phyloP scores from a whole-genome alignment of 2,797 vertebrate genomes.

The Enteromius trimaculatus region DNA sequence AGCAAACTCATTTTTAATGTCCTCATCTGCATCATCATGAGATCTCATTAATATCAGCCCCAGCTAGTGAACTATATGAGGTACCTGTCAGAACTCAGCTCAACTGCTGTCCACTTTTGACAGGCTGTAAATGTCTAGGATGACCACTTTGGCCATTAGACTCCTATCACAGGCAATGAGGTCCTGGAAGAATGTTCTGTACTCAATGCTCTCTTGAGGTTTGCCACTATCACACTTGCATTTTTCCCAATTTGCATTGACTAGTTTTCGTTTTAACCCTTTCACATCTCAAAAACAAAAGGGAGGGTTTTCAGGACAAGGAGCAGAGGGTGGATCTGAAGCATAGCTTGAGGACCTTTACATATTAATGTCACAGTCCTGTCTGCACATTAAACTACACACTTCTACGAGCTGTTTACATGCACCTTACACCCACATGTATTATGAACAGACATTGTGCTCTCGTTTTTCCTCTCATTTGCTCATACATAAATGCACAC shows the following conservation, averaged over 20 bases:
- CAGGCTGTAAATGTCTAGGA: constrained; percentile 29
- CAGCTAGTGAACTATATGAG: constrained; percentile 42
- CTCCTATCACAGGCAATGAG: constrained; percentile 34
- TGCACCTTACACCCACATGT: constrained; percentile 32
- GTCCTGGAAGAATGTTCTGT: constrained; percentile 40
- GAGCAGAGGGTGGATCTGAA: not conserved
- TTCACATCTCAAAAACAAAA: constrained; percentile 25
- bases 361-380: constrained; percentile 37
- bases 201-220: constrained; percentile 47
- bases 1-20: not conserved
- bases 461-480: constrained; percentile 43
- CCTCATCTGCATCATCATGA: constrained; percentile 3
- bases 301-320: constrained; percentile 15
- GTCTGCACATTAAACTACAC: constrained; percentile 10
- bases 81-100: constrained; percentile 49
- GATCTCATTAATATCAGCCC: constrained; percentile 46
- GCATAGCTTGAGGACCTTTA: constrained; percentile 7
- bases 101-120: constrained; percentile 33
- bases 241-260: constrained; percentile 10
- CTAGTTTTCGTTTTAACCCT: not conserved
- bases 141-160: constrained; percentile 50
- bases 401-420: constrained; percentile 34
- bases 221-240: constrained; percentile 44
- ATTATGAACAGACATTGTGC: constrained; percentile 37
- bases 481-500: constrained; percentile 37